A percentile compares a stretch with the other conserved stretches of the same genome.
Evolutionary conservation across 2,888 invertebrate genomes (phyloP).

Genomic region (Drosophila kanekoi): DNA sequence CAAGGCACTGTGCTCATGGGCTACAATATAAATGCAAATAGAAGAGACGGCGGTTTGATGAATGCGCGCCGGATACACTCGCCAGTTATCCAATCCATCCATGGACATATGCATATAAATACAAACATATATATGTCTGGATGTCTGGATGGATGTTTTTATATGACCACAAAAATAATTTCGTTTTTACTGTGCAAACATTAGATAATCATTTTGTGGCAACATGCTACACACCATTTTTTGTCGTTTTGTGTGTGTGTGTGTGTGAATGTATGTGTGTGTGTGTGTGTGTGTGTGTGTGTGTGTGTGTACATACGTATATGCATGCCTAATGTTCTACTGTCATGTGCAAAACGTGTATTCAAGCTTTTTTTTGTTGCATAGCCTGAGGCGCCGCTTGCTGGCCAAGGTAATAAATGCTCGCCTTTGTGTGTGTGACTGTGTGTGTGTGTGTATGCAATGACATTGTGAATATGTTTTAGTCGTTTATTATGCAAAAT

Average conservation of each 20-base stretch:
- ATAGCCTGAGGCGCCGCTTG: slow-evolving; percentile 45
- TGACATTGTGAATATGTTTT: slow-evolving; percentile 49
- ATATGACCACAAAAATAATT: slow-evolving; percentile 74
- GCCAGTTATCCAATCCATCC: slow-evolving; percentile 34
- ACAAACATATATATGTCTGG: slow-evolving; percentile 11
- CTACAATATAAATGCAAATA: slow-evolving; percentile 66
- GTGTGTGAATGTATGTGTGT: slow-evolving; percentile 13
- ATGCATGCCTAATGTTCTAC: slow-evolving; percentile 19
- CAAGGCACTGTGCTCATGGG: slow-evolving; percentile 50
- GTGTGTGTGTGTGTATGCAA: slow-evolving; percentile 8
- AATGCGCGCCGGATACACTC: slow-evolving; percentile 58
- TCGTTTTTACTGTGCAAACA: slow-evolving; percentile 75
- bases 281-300: slow-evolving; percentile 19
- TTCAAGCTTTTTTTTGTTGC: slow-evolving; percentile 33
- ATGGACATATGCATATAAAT: slow-evolving; percentile 6
- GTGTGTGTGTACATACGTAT: slow-evolving; percentile 18
- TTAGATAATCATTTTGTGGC: slow-evolving; percentile 76
- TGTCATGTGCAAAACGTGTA: slow-evolving; percentile 50
- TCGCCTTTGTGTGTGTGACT: neutral
- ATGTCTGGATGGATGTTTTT: slow-evolving; percentile 50
- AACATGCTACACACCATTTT: slow-evolving; percentile 2
- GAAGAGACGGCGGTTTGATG: slow-evolving; percentile 55
- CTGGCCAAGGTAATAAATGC: slow-evolving; percentile 50
- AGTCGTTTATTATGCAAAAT: slow-evolving; percentile 68
- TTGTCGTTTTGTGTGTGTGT: neutral